phyloP scores from a whole-genome alignment of 2,797 vertebrate species.

The Notolepis coatsorum region DNA sequence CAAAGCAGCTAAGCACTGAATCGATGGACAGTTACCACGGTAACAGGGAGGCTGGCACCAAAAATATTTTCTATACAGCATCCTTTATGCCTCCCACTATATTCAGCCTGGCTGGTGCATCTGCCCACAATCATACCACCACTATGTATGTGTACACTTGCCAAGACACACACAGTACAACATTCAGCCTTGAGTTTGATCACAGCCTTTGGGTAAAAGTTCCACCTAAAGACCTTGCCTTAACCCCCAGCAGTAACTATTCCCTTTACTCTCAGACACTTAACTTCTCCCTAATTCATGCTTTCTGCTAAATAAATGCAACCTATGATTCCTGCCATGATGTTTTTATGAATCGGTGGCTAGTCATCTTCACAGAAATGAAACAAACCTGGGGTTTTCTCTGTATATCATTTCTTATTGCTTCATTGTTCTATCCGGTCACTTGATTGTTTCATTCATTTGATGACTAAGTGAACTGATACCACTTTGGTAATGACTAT shows the following conservation, averaged over 20 bases:
- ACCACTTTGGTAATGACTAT: not conserved
- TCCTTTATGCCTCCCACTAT: constrained; percentile 71
- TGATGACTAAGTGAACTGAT: not conserved
- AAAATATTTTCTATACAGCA: constrained; percentile 83
- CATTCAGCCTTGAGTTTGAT: not conserved
- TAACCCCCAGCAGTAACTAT: no score
- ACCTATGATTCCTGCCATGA: no score
- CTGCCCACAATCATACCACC: constrained; percentile 40
- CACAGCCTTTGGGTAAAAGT: no score
- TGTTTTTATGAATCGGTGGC: not conserved
- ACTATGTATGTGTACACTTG: constrained; percentile 20
- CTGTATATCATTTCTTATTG: no score
- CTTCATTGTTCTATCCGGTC: not conserved
- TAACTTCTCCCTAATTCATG: no score
- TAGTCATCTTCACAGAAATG: no score
- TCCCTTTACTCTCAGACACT: no score
- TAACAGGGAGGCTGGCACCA: constrained; percentile 82
- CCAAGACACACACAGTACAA: not conserved
- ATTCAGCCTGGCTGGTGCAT: constrained; percentile 56
- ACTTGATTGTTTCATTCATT: not conserved
- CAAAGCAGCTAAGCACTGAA: constrained; percentile 70
- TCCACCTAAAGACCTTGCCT: no score
- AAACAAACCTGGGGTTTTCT: no score
- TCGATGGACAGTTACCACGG: constrained; percentile 80
- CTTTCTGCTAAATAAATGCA: no score